Evolutionary conservation across 2,113 vertebrate species (phyloP).

Genomic region (Scolopax mira): DNA sequence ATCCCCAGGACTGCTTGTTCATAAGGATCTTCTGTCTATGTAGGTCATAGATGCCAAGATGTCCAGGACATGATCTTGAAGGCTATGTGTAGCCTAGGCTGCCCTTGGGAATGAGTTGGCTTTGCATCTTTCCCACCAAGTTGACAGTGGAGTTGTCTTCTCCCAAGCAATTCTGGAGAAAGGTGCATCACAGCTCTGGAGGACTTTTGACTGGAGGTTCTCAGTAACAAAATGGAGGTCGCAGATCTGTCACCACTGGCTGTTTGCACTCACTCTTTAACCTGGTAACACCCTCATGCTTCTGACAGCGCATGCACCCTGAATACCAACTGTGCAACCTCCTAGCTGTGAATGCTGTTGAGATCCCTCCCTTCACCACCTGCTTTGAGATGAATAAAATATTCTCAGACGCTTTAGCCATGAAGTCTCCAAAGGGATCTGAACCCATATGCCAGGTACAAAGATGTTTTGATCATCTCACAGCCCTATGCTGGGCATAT

Average conservation of each 20-base stretch:
- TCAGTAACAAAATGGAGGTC: background rate
- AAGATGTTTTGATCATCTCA: rapidly evolving
- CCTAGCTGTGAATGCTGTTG: background rate
- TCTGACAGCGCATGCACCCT: background rate
- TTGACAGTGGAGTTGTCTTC: background rate
- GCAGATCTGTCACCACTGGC: background rate
- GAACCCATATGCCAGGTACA: background rate
- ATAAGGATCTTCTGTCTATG: background rate
- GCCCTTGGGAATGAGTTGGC: background rate
- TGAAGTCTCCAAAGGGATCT: background rate
- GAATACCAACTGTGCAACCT: background rate
- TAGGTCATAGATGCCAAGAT: rapidly evolving
- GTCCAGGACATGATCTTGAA: background rate
- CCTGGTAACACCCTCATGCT: background rate
- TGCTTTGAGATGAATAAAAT: rapidly evolving
- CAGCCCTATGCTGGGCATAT: rapidly evolving
- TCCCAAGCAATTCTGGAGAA: background rate
- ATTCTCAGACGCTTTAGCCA: background rate
- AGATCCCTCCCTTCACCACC: background rate
- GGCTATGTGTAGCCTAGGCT: rapidly evolving
- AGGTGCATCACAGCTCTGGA: background rate
- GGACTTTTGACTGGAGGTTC: background rate
- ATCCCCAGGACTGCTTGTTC: rapidly evolving
- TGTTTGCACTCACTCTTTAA: background rate
- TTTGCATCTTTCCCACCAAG: background rate